phyloP scores from a whole-genome alignment of 1,140 invertebrate genomes.

The Caerostris darwini region DNA sequence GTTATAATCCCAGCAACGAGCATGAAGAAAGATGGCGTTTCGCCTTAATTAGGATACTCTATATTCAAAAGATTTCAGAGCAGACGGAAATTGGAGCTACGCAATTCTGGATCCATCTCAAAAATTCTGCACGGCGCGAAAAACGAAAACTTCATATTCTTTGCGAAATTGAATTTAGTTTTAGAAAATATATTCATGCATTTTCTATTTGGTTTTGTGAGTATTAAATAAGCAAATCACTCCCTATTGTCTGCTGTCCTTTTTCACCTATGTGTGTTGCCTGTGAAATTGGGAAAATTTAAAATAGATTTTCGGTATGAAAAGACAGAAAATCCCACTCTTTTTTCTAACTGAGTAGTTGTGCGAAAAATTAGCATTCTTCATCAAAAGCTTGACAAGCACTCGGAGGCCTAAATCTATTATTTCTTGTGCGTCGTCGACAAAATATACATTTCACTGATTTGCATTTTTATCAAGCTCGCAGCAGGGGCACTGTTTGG shows the following conservation, averaged over 20 bases:
- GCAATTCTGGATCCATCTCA: background rate
- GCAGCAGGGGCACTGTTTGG: conserved; percentile 29
- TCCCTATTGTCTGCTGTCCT: background rate
- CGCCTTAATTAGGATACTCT: conserved; percentile 16
- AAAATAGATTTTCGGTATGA: background rate
- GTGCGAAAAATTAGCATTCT: background rate
- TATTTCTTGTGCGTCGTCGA: background rate
- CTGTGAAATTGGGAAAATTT: background rate
- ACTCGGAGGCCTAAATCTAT: background rate
- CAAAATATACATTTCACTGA: conserved; percentile 36
- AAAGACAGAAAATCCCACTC: background rate
- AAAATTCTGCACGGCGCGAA: background rate
- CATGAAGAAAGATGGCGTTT: background rate
- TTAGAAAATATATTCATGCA: conserved; percentile 34
- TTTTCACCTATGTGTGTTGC: background rate
- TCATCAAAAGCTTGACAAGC: conserved; percentile 21
- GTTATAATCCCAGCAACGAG: background rate
- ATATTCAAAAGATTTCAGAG: background rate
- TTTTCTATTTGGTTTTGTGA: conserved; percentile 6
- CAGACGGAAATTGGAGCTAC: background rate
- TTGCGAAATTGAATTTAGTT: conserved; percentile 22
- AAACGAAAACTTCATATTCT: background rate
- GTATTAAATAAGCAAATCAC: background rate
- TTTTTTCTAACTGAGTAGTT: conserved; percentile 28
- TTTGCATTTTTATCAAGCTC: conserved; percentile 62